phyloP scores from a whole-genome alignment of 2,113 vertebrate species.

The Cyprinodon variegatus region DNA sequence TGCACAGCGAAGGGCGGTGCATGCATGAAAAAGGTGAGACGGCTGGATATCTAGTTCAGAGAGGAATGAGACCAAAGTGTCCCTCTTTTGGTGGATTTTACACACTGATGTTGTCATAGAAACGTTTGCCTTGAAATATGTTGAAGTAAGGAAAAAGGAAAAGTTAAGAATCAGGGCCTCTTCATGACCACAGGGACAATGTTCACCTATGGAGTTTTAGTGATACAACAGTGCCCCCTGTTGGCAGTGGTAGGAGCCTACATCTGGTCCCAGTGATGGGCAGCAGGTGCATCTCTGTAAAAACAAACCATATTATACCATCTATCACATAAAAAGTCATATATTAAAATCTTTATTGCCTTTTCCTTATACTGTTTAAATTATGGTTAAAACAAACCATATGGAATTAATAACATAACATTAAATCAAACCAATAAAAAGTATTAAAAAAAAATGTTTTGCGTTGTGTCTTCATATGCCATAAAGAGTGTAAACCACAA shows the following conservation, averaged over 20 bases:
- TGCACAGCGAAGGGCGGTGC: slow-evolving; percentile 12
- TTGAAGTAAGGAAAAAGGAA: neutral
- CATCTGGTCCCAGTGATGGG: neutral
- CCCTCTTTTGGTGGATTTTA: too few relatives aligned
- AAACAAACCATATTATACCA: too few relatives aligned
- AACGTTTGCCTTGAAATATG: neutral
- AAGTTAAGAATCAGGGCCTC: slow-evolving; percentile 22
- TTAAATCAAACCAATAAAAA: neutral
- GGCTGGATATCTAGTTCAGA: neutral
- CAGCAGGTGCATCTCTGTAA: neutral
- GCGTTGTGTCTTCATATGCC: too few relatives aligned
- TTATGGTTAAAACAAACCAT: neutral
- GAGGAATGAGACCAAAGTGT: neutral
- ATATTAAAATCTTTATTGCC: too few relatives aligned
- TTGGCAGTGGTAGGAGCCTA: slow-evolving; percentile 1
- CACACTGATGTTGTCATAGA: too few relatives aligned
- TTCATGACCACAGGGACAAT: slow-evolving; percentile 22
- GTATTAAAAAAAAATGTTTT: too few relatives aligned
- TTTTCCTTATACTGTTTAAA: neutral
- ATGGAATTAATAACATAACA: too few relatives aligned
- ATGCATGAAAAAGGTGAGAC: slow-evolving; percentile 36
- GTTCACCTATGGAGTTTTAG: slow-evolving; percentile 2
- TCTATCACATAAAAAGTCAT: too few relatives aligned
- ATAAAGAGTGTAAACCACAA: too few relatives aligned
- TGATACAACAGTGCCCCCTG: slow-evolving; percentile 63